Evolutionary conservation across 2,113 vertebrate species (phyloP).

Genomic region (Anser cygnoides): DNA sequence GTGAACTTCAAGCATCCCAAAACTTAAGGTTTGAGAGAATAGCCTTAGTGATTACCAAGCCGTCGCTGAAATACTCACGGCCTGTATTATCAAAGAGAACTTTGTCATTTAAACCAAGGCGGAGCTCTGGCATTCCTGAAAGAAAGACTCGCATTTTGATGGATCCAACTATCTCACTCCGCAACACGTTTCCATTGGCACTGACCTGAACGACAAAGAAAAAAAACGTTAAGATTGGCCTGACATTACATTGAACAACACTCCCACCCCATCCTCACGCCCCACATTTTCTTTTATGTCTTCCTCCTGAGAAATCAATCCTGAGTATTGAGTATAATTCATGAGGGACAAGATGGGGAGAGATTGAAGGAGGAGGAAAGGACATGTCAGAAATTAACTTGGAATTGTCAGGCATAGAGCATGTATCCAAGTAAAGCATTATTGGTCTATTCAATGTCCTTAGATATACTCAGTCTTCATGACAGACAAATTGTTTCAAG

Average conservation of each 20-base stretch:
- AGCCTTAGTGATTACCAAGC: fast-evolving
- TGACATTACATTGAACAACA: background rate
- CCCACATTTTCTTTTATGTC: background rate
- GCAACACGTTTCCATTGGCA: slow-evolving; percentile 93
- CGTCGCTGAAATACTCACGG: slow-evolving; percentile 81
- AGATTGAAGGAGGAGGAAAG: background rate
- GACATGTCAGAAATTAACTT: background rate
- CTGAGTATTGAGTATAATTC: background rate
- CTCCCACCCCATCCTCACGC: fast-evolving
- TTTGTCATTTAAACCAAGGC: slow-evolving; percentile 96
- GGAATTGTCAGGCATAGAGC: background rate
- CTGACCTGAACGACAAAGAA: slow-evolving; percentile 81
- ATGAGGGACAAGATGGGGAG: background rate
- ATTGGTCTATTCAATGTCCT: background rate
- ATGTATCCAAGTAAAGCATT: background rate
- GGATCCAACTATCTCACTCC: slow-evolving; percentile 97
- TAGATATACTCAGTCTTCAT: fast-evolving
- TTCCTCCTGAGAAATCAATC: background rate
- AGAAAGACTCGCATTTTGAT: slow-evolving; percentile 99
- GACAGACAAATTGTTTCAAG: background rate
- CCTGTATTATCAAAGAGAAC: slow-evolving; percentile 98
- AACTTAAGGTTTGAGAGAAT: fast-evolving
- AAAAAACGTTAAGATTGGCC: too few species aligned
- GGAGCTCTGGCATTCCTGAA: slow-evolving; percentile 95
- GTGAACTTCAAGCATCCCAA: background rate